A percentile compares a stretch with the other conserved stretches of the same genome.
These are phyloP conservation scores for Corythaeola cristata DNA, from an alignment of 2,113 vertebrate species.

Conservation along the genomic window DNA sequence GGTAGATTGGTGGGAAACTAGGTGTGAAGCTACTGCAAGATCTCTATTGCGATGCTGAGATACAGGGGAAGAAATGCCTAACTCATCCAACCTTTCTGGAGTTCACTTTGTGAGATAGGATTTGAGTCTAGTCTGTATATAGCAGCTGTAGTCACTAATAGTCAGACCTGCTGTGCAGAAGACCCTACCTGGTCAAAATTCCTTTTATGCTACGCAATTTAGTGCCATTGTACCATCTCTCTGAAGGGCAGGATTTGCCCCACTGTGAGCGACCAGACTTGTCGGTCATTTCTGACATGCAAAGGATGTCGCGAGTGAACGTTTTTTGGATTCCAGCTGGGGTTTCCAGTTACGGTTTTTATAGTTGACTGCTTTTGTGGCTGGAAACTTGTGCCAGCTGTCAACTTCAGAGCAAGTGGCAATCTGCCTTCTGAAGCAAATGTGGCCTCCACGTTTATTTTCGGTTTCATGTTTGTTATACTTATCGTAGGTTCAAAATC, in stretches of 20 bases:
- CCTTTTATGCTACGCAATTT: fast-evolving
- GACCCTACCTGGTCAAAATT: background rate
- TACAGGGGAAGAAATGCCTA: background rate
- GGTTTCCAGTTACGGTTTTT: slow-evolving; percentile 26
- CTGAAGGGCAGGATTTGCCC: background rate
- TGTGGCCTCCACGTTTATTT: slow-evolving; percentile 45
- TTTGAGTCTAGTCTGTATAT: background rate
- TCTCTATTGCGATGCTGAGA: background rate
- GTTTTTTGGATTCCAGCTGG: background rate
- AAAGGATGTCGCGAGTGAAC: background rate
- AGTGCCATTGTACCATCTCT: fast-evolving
- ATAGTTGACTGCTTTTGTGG: background rate
- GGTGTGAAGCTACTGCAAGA: background rate
- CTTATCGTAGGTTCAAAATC: background rate
- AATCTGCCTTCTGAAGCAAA: slow-evolving; percentile 29
- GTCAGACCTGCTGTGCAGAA: background rate
- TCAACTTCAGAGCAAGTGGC: slow-evolving; percentile 38
- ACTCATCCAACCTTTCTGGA: background rate
- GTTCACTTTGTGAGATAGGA: background rate
- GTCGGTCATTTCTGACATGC: background rate
- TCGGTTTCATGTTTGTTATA: background rate
- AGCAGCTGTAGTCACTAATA: fast-evolving
- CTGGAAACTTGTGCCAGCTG: slow-evolving; percentile 70
- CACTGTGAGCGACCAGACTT: background rate
- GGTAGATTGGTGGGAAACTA: background rate